phyloP scores from a whole-genome alignment of 2,113 vertebrate genomes.

The Onychorhynchus coronatus region DNA sequence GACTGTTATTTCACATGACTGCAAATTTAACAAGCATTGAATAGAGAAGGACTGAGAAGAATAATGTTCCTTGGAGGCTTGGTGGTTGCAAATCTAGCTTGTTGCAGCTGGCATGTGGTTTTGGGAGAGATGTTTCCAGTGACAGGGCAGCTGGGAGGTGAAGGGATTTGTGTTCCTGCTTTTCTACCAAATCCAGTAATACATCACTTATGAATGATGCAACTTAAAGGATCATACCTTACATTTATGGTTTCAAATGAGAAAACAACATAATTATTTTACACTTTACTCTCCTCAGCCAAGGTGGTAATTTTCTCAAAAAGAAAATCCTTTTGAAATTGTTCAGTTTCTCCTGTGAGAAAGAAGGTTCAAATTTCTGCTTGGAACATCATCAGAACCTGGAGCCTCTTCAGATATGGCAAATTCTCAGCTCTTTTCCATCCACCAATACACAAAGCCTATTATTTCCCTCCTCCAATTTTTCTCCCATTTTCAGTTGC shows the following conservation, averaged over 20 bases:
- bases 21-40: not conserved
- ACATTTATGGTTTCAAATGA: not conserved
- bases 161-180: not conserved
- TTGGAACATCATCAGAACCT: not conserved
- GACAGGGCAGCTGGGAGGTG: not conserved
- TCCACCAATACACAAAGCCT: not conserved
- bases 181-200: not conserved
- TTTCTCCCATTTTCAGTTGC: not conserved
- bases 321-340: not conserved
- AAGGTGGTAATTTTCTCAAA: accelerated
- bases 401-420: not conserved
- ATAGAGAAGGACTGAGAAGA: not conserved
- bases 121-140: not conserved
- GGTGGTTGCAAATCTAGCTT: not conserved
- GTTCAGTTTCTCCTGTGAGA: not conserved
- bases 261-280: not conserved
- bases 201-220: not conserved
- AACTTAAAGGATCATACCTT: not conserved
- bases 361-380: not conserved
- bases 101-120: not conserved
- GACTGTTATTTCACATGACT: not conserved
- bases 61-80: not conserved
- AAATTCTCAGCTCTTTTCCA: not conserved
- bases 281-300: not conserved
- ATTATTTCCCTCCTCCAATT: not conserved